Base-by-base conservation (phyloP, 2,797 vertebrate species). In the Synaphobranchus kaupii region DNA sequence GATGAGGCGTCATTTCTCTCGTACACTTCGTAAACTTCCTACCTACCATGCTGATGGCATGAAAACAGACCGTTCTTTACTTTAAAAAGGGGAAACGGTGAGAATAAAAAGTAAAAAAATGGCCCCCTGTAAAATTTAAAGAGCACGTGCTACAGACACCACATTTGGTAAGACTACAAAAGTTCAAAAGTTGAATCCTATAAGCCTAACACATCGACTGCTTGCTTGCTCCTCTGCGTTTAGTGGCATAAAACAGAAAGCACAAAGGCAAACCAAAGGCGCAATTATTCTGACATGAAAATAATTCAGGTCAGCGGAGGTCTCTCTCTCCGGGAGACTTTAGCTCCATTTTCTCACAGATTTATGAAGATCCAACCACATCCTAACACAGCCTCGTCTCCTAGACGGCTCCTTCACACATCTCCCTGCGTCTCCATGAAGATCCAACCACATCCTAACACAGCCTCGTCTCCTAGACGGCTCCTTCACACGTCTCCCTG, bases 231-330 rank as follows among this genome's bases (percentile, higher is more conserved):
- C 12, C n/a, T 44, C 39, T 78, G 34, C 17, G 39, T 31, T 73
- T 73, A 28, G 20, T 44, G 7, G 39, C 39, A 44, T 47, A 25
- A 44, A 44, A 44, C 5, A 15, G 3, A 44, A 78, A 78, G 0
- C 73, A 39, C 15, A 39, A 22, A 44, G 4, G 17, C 6, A 8
- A 20, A 20, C 73, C 39, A 47, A 44, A 20, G 73, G 71, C 39
- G 34, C 13, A 76, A 76, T 76, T 39, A 34, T 34, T 34, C 13
- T 39, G 71, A 58, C 56, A 58, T 28, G 9, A 68, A 68, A 68
- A 28, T 68, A 68, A 68, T 68, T 68, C n/a, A 28, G 63, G 63
- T 68, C 63, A 68, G 63, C n/a, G 63, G 63, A 68, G n/a, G 60
- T 9, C 8, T 17, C n/a, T 28, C n/a, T 68, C n/a, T 9, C 63